Evolutionary conservation across 2,797 vertebrate genomes (phyloP).

Genomic region (Rhadinocentrus ornatus): DNA sequence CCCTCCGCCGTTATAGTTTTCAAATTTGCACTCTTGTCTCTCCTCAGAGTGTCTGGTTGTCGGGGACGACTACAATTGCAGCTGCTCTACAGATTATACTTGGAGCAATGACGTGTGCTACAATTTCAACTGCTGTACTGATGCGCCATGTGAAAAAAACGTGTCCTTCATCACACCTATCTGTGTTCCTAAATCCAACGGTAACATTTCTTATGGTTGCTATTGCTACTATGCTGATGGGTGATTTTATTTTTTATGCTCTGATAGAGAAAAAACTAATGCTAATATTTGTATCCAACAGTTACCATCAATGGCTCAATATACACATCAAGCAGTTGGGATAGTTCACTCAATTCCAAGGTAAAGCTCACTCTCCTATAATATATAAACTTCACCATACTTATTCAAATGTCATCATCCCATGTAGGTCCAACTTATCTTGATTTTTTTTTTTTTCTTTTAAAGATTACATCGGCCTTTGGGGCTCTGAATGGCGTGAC

Average conservation of each 20-base stretch:
- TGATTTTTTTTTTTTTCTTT: conserved; percentile 27
- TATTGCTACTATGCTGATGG: too few species aligned
- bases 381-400: neutral
- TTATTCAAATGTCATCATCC: neutral
- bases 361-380: conserved; percentile 11
- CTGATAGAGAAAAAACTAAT: conserved; percentile 3
- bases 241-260: neutral
- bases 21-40: neutral
- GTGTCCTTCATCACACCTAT: conserved; percentile 50
- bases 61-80: conserved; percentile 54
- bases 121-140: conserved; percentile 53
- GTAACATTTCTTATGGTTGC: conserved; percentile 36
- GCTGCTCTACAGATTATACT: conserved; percentile 53
- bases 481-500: conserved; percentile 62
- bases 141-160: conserved; percentile 48
- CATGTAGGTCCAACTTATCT: neutral
- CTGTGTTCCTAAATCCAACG: conserved; percentile 61
- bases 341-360: neutral
- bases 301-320: conserved; percentile 54
- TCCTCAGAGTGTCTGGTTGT: conserved; percentile 71
- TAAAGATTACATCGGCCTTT: conserved; percentile 18
- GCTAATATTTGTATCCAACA: conserved; percentile 38
- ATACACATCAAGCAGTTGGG: too few species aligned
- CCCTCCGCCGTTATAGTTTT: too few species aligned
- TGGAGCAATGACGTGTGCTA: conserved; percentile 78